Evolutionary conservation across 2,888 invertebrate species (phyloP).

Genomic region (Eledone cirrhosa): DNA sequence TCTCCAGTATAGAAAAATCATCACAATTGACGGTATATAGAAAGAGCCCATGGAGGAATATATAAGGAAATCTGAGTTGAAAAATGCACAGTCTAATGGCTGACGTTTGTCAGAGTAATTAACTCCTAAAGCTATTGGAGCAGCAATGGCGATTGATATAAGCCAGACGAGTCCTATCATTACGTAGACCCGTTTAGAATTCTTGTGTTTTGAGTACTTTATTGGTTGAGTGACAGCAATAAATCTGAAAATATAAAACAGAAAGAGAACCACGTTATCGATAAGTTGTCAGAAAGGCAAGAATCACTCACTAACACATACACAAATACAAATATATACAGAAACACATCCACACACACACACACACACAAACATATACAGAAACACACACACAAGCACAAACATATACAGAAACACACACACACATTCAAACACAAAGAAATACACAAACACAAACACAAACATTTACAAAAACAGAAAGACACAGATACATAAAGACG

Average conservation of each 20-base stretch:
- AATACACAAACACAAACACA: neutral
- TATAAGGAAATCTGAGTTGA: slow-evolving; percentile 97
- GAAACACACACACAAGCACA: neutral
- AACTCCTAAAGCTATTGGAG: slow-evolving; percentile 93
- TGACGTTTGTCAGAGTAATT: slow-evolving; percentile 89
- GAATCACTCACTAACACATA: neutral
- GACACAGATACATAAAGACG: too few relatives aligned
- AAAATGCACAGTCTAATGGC: slow-evolving; percentile 90
- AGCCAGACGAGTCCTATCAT: slow-evolving; percentile 96
- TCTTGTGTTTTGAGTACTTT: slow-evolving; percentile 98
- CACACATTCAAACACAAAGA: too few relatives aligned
- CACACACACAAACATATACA: neutral
- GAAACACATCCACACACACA: neutral
- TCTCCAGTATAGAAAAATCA: slow-evolving; percentile 96
- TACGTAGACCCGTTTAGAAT: slow-evolving; percentile 83
- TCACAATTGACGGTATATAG: slow-evolving; percentile 97
- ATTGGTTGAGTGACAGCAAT: slow-evolving; percentile 99
- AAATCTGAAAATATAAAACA: slow-evolving; percentile 75
- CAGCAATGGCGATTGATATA: slow-evolving; percentile 92
- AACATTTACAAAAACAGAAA: neutral
- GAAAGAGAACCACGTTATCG: neutral
- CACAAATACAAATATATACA: neutral
- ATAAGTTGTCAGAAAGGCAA: too few relatives aligned
- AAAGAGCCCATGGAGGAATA: slow-evolving; percentile 98
- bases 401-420: neutral